Percentiles rank a stretch among this genome's conserved stretches.
These are phyloP conservation scores for Vespertilio murinus DNA, from an alignment of 2,797 vertebrate species.

Conservation along the genomic window DNA sequence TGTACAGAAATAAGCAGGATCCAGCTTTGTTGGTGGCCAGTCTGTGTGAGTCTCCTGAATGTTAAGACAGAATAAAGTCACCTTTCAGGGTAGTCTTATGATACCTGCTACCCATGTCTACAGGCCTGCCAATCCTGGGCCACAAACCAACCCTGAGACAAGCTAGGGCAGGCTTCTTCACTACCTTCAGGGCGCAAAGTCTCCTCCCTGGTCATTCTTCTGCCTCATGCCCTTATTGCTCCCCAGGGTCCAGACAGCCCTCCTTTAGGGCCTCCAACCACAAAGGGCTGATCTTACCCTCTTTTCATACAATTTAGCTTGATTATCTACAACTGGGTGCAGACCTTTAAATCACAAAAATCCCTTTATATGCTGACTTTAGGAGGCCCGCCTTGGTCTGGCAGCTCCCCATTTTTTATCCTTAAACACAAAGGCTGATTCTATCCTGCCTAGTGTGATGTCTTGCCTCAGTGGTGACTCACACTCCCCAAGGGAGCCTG, in stretches of 20 bases:
- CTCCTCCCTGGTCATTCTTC: neutral
- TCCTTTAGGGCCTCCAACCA: conserved; percentile 1
- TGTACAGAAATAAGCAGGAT: neutral
- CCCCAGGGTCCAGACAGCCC: neutral
- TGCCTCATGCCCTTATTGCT: neutral
- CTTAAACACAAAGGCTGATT: conserved; percentile 43
- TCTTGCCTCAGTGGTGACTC: conserved; percentile 45
- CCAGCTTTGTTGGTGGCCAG: neutral
- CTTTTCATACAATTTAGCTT: conserved; percentile 37
- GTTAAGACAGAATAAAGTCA: neutral
- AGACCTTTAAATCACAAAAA: conserved; percentile 46
- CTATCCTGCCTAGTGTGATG: neutral
- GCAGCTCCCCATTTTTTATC: conserved; percentile 5
- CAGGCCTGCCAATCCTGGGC: neutral
- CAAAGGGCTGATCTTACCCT: neutral
- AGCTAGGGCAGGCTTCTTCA: neutral
- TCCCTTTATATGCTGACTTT: neutral
- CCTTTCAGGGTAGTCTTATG: neutral
- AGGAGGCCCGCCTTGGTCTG: neutral
- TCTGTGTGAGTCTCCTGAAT: neutral
- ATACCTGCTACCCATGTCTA: neutral
- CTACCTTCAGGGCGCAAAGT: neutral
- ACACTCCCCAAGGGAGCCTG: neutral
- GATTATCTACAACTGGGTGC: conserved; percentile 20
- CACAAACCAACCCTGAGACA: neutral